Evolutionary conservation across 2,797 vertebrate species (phyloP).

Genomic region (Rachycentron canadum): DNA sequence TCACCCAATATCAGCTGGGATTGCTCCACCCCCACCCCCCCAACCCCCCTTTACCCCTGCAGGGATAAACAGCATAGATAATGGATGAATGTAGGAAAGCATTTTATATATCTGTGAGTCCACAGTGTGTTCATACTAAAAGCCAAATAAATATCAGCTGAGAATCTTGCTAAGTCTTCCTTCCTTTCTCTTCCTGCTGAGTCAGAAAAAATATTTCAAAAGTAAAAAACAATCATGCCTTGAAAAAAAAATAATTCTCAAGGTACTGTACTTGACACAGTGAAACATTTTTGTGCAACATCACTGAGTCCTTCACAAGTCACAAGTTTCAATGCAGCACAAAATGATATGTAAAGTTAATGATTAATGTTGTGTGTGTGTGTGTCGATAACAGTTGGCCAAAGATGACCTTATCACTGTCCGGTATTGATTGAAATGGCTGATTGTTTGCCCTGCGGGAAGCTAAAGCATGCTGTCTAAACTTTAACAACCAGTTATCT

Average conservation of each 20-base stretch:
- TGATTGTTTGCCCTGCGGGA: slow-evolving; percentile 41
- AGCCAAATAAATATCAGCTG: neutral
- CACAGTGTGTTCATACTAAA: neutral
- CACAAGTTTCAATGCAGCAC: slow-evolving; percentile 22
- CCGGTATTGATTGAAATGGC: slow-evolving; percentile 38
- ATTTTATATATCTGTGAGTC: neutral
- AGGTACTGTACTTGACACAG: neutral
- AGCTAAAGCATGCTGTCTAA: slow-evolving; percentile 38
- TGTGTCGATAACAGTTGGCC: slow-evolving; percentile 29
- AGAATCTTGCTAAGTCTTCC: no score
- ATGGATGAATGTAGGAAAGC: neutral
- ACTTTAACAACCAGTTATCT: slow-evolving; percentile 48
- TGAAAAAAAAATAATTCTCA: neutral
- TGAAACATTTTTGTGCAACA: slow-evolving; percentile 3
- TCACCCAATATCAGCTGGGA: no score
- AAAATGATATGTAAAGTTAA: slow-evolving; percentile 46
- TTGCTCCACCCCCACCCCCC: no score
- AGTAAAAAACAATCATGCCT: neutral
- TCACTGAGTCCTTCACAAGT: slow-evolving; percentile 2
- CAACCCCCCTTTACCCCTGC: no score
- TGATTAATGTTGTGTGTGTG: slow-evolving; percentile 40
- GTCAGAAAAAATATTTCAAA: neutral
- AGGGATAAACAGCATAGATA: no score
- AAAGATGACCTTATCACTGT: slow-evolving; percentile 51
- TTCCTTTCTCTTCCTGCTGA: neutral